Evolutionary conservation across 2,113 vertebrate species (phyloP), one percentile per base, ranked within the genome.

Genomic region (Rynchops niger): DNA sequence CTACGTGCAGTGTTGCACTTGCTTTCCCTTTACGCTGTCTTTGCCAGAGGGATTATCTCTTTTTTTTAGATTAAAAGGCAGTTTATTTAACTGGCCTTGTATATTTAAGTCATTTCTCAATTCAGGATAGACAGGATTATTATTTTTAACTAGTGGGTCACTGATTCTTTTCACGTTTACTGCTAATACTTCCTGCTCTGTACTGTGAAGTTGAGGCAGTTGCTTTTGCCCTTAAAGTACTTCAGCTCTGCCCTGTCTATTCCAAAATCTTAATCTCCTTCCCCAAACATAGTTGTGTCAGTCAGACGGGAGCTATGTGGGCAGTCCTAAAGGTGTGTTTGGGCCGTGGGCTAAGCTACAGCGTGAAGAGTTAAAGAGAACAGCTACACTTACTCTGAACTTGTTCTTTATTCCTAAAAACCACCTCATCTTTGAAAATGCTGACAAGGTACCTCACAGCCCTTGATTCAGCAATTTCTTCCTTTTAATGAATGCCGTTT

Each of bases 381-480:
- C 5, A 49, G 40, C 53, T 62, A 15, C 11, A 19, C 55, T 69
- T 47, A 14, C 6, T 59, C 11, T 27, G 32, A 47, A 52, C 32
- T 38, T 82, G 42, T 42, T 63, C 43, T 30, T 88, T 32, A 66
- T 59, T 71, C 47, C 53, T 53, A 61, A 71, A 80, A 82, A 29
- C 11, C 25, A 34, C 32, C 26, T 71, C n/a, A 32, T 34, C 38
- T 85, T 69, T 82, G 70, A 69, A 91, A 94, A 62, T 67, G 90
- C 90, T 91, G 87, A 82, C 81, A 36, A 74, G 30, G 83, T 42
- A 43, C 30, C 43, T 86, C 45, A n/a, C 70, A 72, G 47, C 40
- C 74, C 74, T 85, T 89, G 53, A 76, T 66, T 80, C 70, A 91
- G 90, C 90, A 82, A 49, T 70, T 93, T 86, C 80, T 79, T 73